Base-by-base conservation (phyloP, 2,888 invertebrate genomes). In the Pseudococcus jackbeardsleyi region DNA sequence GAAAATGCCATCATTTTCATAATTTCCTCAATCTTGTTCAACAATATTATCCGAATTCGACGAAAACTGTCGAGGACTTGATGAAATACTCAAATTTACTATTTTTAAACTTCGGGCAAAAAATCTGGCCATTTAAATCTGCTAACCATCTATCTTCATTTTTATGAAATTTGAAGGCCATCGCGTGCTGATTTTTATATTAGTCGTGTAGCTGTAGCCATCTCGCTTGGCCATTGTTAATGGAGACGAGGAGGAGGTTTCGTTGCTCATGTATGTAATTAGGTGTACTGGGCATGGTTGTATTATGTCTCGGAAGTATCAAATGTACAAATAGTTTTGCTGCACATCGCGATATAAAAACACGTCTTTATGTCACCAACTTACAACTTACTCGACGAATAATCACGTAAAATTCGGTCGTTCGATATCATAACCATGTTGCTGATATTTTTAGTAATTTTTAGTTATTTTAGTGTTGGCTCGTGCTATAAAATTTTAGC, bases 401-500 rank as follows among this genome's bases (percentile, higher is more conserved):
- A 42, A 42, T 42, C 9, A 15, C 48, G 48, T 50, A 50, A 4
- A 4, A 15, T 50, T 15, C 15, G 11, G 48, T 50, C 15, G 48
- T n/a, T 54, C 17, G 54, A n/a, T 54, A 7, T 4, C 1, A 4
- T 54, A 9, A 64, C 22, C 72, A 72, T 72, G 72, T 33, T 26
- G 33, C 0, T 17, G 33, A 9, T 1, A 17, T 33, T 33, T 17
- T 33, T 33, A 7, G 33, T 72, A 17, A 39, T 33, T 26, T 72
- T 72, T 8, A 33, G 33, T 72, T 72, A 72, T 33, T 72, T 72
- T 6, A 17, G 19, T 15, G 26, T 72, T 17, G 72, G 72, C 15
- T 26, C 26, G 72, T 72, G 33, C 9, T 42, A 19, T 33, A 72
- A 85, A 22, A 89, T 89, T 46, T 86, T 89, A 46, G 89, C 88